Evolutionary conservation across 2,888 invertebrate genomes (phyloP), one percentile per base, ranked within the genome.

Genomic region (Tuta absoluta): DNA sequence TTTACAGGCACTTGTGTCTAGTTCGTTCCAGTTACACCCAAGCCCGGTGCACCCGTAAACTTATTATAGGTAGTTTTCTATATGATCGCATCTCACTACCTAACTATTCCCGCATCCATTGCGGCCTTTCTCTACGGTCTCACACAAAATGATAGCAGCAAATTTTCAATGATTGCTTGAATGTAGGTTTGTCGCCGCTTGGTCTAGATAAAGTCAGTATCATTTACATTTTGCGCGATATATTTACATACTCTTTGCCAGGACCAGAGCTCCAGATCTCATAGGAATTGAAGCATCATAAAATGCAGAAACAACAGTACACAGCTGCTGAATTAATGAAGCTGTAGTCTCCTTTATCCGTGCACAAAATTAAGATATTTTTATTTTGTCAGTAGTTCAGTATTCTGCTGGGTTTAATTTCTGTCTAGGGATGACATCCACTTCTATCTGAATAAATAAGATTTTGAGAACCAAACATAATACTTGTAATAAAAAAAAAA

Each of bases 221-320:
- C 78, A 84, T 85, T 85, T 84, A 80, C 83, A 85, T 85, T 75
- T 74, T 74, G 69, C 77, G 72, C 78, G 76, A 78, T 78, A 80
- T 77, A 85, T 85, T 85, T 83, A 80, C 85, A 85, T 85, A 81
- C 76, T 74, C 77, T 78, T 80, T 75, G 75, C 75, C 69, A 66
- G 66, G 68, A 33, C 17, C 28, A 33, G 56, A 17, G 56, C 68
- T 63, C 63, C 14, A 62, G 67, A 72, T 75, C 75, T 70, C 76
- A 68, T 69, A 76, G 75, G 72, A 77, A 76, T 74, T 77, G 74
- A 72, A 62, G 70, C 72, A 75, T 78, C 77, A 75, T 83, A 82
- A 85, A 84, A 84, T 80, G 79, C 81, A 82, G 79, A 75, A 79
- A 79, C 75, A 76, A 73, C 76, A 74, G 72, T 69, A 72, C 73